A percentile compares a stretch with the other conserved stretches of the same genome.
phyloP scores from a whole-genome alignment of 2,888 invertebrate species.

The Lithophane ornitopus region DNA sequence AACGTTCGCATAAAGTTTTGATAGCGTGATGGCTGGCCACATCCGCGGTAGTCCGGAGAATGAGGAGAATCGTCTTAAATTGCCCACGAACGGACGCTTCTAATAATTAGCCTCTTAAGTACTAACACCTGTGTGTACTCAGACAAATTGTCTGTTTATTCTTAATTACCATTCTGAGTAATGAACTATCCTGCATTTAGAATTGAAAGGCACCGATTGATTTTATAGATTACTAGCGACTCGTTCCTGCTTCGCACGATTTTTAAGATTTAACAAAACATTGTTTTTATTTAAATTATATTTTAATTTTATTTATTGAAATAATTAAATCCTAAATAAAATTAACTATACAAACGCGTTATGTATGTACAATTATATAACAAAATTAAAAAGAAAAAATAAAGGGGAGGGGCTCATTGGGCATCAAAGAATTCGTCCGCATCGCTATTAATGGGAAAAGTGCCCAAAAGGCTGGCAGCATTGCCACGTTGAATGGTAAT shows the following conservation, averaged over 20 bases:
- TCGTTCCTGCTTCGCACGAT: not conserved
- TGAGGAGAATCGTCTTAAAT: slow-evolving; percentile 62
- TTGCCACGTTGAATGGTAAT: too few relatives aligned
- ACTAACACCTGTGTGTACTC: slow-evolving; percentile 33
- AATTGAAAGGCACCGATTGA: not conserved
- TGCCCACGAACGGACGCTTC: slow-evolving; percentile 57
- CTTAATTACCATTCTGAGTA: slow-evolving; percentile 33
- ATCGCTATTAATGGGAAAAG: too few relatives aligned
- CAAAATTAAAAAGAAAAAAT: too few relatives aligned
- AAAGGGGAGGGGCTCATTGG: too few relatives aligned
- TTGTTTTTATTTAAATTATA: not conserved
- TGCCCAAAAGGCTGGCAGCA: too few relatives aligned
- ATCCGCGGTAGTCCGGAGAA: slow-evolving; percentile 52
- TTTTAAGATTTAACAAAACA: not conserved
- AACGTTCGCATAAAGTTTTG: slow-evolving; percentile 43
- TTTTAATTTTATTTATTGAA: too few relatives aligned
- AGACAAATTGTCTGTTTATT: slow-evolving; percentile 40
- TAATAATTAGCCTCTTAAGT: slow-evolving; percentile 48
- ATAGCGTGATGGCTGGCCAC: slow-evolving; percentile 52
- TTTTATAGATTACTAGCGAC: not conserved
- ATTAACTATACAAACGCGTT: too few relatives aligned
- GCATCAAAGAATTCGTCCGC: too few relatives aligned
- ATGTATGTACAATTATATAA: too few relatives aligned
- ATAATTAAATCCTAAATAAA: too few relatives aligned
- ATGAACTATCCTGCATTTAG: slow-evolving; percentile 1